Evolutionary conservation across 37 sponge, comb jelly and placozoan genomes (phyloP).

Genomic region (Petrosia ficiformis): DNA sequence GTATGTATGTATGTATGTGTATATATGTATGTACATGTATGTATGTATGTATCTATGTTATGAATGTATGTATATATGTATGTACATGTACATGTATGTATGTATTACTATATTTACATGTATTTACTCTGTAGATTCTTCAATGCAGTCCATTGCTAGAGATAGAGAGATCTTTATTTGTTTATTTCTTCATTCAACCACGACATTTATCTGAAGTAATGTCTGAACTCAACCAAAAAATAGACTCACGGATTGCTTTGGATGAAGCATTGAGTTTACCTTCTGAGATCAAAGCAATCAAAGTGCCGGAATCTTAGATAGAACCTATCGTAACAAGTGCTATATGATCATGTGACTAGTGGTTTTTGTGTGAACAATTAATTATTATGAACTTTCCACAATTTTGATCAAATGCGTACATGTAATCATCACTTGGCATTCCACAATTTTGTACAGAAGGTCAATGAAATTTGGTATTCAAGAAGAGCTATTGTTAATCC

Average conservation of each 20-base stretch:
- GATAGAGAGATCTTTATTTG: constrained; percentile 61
- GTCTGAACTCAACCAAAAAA: constrained; percentile 27
- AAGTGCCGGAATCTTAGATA: neutral
- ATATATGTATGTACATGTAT: too few species aligned
- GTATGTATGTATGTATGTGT: too few species aligned
- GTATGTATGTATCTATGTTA: too few species aligned
- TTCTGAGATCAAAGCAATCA: neutral
- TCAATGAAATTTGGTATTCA: too few species aligned
- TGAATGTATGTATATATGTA: too few species aligned
- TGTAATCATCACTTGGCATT: too few species aligned
- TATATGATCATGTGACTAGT: neutral
- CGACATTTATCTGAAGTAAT: constrained; percentile 22
- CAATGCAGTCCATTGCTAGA: constrained; percentile 33
- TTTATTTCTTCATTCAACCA: constrained; percentile 72
- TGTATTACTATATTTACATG: neutral
- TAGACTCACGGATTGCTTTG: constrained; percentile 40
- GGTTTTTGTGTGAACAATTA: too few species aligned
- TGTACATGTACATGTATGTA: too few species aligned
- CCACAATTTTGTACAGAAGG: too few species aligned
- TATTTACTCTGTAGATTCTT: constrained; percentile 20
- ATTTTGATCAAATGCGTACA: too few species aligned
- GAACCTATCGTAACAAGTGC: neutral
- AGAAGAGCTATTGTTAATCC: too few species aligned
- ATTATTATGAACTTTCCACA: too few species aligned
- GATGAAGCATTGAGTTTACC: neutral